phyloP scores from a whole-genome alignment of 1,140 invertebrate species.

The Hermetia illucens region DNA sequence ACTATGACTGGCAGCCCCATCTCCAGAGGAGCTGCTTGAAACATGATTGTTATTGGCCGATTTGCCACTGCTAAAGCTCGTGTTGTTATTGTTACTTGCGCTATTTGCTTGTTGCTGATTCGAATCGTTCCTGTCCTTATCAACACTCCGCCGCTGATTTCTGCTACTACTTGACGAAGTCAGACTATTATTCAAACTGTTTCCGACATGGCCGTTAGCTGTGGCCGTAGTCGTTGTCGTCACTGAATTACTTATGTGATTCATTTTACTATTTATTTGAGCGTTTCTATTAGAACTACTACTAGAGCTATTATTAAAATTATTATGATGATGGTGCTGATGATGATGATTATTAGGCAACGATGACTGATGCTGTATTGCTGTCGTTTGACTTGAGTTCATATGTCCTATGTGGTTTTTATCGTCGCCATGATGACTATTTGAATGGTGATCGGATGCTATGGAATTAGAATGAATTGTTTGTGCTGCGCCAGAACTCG shows the following conservation, averaged over 20 bases:
- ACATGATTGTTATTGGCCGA: conserved; percentile 1
- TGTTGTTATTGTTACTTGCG: conserved; percentile 5
- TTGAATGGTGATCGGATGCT: too few relatives aligned
- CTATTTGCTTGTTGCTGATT: conserved; percentile 2
- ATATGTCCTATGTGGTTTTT: too few relatives aligned
- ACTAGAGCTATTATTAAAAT: conserved; percentile 6
- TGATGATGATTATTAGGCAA: conserved; percentile 23
- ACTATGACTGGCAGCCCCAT: too few relatives aligned
- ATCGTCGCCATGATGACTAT: conserved; percentile 7
- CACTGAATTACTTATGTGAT: conserved; percentile 39
- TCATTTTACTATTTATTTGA: conserved; percentile 30
- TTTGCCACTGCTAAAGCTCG: conserved; percentile 1
- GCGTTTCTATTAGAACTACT: conserved; percentile 15
- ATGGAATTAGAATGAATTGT: too few relatives aligned
- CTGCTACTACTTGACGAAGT: conserved; percentile 12
- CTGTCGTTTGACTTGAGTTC: conserved; percentile 10
- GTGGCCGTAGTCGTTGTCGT: conserved; percentile 23
- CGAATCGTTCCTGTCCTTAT: conserved; percentile 24
- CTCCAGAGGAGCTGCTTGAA: too few relatives aligned
- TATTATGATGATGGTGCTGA: conserved; percentile 12
- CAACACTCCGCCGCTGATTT: conserved; percentile 25
- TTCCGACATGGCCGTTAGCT: conserved; percentile 23
- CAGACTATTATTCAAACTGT: conserved; percentile 2
- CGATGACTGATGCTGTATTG: conserved; percentile 14
- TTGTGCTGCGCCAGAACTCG: conserved; percentile 6